Evolutionary conservation across 2,888 invertebrate species (phyloP), one percentile per base, ranked within the genome.

Genomic region (Rhopalosiphum nymphaeae): DNA sequence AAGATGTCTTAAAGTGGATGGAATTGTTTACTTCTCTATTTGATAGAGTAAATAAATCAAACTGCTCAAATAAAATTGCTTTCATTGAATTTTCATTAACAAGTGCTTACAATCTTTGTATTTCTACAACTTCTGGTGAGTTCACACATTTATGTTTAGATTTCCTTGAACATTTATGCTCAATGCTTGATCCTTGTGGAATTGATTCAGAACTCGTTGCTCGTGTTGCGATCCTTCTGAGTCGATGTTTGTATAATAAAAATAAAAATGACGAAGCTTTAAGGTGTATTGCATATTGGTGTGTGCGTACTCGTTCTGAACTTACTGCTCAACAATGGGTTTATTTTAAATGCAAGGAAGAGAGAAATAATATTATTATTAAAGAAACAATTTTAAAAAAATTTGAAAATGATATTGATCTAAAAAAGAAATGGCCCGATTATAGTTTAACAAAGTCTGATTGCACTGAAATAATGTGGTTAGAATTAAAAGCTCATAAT

Each of bases 51-150:
- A 53, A n/a, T 87, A 91, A 94, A 87, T 94, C 94, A 67, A 94
- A 61, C 21, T 94, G 94, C 10, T 91, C 53, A 91, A 94, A 91
- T 7, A 94, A 91, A 94, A 94, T 91, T 21, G 36, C 90, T 21
- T 94, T 94, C 42, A 44, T 90, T 90, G 94, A 94, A 94, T 94
- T 94, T 91, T 91, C 94, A 0, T 94, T 94, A 91, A 91, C 94
- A n/a, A 91, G 94, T 91, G 91, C 67, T 86, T 94, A 94, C 49
- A 94, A 94, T 44, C 91, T 94, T 67, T 94, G 94, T 91, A 91
- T 91, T 67, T 29, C 29, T 36, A 42, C 44, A 25, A 67, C 44
- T 53, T 91, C 91, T 53, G n/a, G 53, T 9, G 13, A 91, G 5
- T 94, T 94, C 4, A 42, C 42, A 26, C 46, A 87, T 61, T 61